Evolutionary conservation across 2,797 vertebrate genomes (phyloP), one percentile per base, ranked within the genome.

Genomic region (Cichlasoma orientale): DNA sequence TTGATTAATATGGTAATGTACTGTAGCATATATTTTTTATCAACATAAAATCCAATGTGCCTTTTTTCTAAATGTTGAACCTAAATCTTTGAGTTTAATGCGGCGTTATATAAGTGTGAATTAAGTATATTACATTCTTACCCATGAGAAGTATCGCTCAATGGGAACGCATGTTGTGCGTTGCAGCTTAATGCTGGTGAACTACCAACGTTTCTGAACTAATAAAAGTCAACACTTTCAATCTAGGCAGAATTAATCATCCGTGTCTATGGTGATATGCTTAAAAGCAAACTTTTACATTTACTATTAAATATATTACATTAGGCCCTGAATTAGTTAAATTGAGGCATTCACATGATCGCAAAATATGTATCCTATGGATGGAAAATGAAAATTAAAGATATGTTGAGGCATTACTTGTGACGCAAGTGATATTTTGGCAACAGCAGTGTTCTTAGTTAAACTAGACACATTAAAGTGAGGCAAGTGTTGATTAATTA

Each of bases 401-500:
- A 18, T 47, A 27, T 1, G 5, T 2, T 44, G 41, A 66, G 38
- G 16, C 18, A 66, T 27, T 4, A 63, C 21, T 44, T 16, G 14
- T 25, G 8, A 25, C 38, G 4, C 41, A 44, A 44, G 5, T 25
- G 21, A 47, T 47, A 23, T 66, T 66, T 44, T 66, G 38, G 61
- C 38, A 29, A 68, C 63, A 68, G 41, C 12, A 47, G 16, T 18
- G 33, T 33, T 77, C 7, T 38, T 11, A 5, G 12, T 25, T 52
- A 47, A 31, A 10, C 14, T 27, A 66, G 25, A 68, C 41, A 54
- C 8, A 4, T 58, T 38, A 33, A 66, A 79, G 53, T 52, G 47
- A 54, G 33, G 38, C 6, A 13, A 36, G 18, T 3, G 14, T 27
- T 79, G 50, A 79, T 82, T 75, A 80, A 82, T 84, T 33, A 71